Conservation (phyloP, 2,888 invertebrate species). For the Tenthredo livida region DNA sequence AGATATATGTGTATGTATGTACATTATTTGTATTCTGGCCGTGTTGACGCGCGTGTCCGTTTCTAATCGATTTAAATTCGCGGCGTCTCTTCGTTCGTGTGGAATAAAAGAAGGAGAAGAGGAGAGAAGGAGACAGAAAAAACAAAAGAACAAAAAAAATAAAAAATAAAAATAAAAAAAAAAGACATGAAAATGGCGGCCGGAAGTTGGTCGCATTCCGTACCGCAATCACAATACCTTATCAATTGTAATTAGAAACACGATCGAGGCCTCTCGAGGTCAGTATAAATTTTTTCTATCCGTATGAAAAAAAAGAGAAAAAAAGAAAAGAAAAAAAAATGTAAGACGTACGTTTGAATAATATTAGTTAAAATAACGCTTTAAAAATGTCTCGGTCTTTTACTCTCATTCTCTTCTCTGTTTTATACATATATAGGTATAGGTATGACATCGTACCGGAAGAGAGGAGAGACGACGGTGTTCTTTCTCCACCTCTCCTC, state of each 20-base stretch:
- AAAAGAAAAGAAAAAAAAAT: background rate
- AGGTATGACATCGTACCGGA: constrained; percentile 18
- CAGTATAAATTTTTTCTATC: background rate
- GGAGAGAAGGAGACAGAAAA: background rate
- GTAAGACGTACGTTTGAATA: background rate
- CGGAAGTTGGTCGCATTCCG: constrained; percentile 49
- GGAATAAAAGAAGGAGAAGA: background rate
- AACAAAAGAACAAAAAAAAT: too few species aligned
- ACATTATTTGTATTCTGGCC: constrained; percentile 36
- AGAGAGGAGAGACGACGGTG: constrained; percentile 2
- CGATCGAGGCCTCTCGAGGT: background rate
- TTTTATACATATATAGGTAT: background rate
- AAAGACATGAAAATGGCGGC: constrained; percentile 15
- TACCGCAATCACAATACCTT: background rate
- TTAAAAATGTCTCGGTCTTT: background rate
- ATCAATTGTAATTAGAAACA: constrained; percentile 46
- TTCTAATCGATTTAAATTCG: constrained; percentile 52
- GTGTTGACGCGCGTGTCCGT: constrained; percentile 17
- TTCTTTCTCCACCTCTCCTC: background rate
- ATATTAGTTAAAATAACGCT: background rate
- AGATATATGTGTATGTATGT: background rate
- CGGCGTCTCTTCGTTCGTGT: constrained; percentile 27
- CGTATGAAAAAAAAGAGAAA: background rate
- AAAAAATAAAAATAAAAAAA: background rate
- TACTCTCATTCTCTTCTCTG: background rate